Percentiles rank a stretch among this genome's conserved stretches.
phyloP scores from a whole-genome alignment of 1,140 invertebrate species.

The Apis dorsata region DNA sequence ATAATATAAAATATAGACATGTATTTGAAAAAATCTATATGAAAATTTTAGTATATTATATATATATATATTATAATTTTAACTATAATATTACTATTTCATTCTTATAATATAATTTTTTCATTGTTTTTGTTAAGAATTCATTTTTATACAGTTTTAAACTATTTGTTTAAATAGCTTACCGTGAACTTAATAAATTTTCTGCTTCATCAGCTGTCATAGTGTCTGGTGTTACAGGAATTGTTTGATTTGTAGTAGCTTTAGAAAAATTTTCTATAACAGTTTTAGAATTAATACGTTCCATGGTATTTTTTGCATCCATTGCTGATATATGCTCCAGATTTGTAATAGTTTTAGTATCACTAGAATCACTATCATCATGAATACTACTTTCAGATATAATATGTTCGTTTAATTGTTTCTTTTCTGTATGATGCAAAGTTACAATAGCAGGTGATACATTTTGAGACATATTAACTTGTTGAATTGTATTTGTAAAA shows the following conservation, averaged over 20 bases:
- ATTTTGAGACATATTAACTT: constrained; percentile 38
- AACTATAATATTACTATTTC: neutral
- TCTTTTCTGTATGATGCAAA: constrained; percentile 44
- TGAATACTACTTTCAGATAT: constrained; percentile 55
- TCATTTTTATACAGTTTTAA: neutral
- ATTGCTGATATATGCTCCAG: constrained; percentile 55
- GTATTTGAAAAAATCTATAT: constrained; percentile 9
- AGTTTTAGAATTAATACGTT: constrained; percentile 30
- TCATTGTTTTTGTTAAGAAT: neutral
- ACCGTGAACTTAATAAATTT: constrained; percentile 89
- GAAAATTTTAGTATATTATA: constrained; percentile 4
- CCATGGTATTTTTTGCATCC: constrained; percentile 56
- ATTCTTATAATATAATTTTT: constrained; percentile 1
- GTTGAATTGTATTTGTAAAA: constrained; percentile 43
- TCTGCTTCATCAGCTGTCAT: constrained; percentile 93
- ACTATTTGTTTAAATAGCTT: constrained; percentile 58
- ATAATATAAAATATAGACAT: constrained; percentile 7
- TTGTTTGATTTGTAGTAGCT: constrained; percentile 61
- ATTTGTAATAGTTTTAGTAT: constrained; percentile 71
- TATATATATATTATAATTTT: neutral
- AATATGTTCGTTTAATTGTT: constrained; percentile 43
- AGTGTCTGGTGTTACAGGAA: constrained; percentile 81
- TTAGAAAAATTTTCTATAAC: constrained; percentile 61
- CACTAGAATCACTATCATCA: constrained; percentile 72
- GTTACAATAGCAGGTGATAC: constrained; percentile 32